Evolutionary conservation across 1,140 invertebrate genomes (phyloP).

Genomic region (Drosophila cardini): DNA sequence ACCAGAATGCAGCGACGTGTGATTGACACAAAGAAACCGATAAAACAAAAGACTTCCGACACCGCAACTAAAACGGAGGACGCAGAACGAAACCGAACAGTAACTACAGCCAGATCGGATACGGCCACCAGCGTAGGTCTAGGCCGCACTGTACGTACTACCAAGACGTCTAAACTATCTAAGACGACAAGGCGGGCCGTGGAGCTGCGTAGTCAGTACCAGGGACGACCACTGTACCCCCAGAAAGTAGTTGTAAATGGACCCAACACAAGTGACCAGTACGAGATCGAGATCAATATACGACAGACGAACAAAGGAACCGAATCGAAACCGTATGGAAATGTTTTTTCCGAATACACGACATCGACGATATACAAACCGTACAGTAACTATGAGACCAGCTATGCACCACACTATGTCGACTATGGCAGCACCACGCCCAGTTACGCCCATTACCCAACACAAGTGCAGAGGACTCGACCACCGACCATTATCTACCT

Average conservation of each 20-base stretch:
- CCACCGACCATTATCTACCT: conserved; percentile 82
- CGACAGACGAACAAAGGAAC: conserved; percentile 80
- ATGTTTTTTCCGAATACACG: conserved; percentile 61
- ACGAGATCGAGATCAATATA: conserved; percentile 84
- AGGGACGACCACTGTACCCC: conserved; percentile 62
- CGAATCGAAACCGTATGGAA: conserved; percentile 24
- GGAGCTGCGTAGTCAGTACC: conserved; percentile 69
- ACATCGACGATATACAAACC: conserved; percentile 63
- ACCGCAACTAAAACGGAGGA: neutral
- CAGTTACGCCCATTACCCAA: conserved; percentile 56
- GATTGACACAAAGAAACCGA: neutral
- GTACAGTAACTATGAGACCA: conserved; percentile 51
- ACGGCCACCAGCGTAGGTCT: conserved; percentile 4
- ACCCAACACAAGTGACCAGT: conserved; percentile 70
- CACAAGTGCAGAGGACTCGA: conserved; percentile 63
- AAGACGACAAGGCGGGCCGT: conserved; percentile 59
- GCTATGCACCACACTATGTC: conserved; percentile 62
- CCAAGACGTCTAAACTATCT: conserved; percentile 51
- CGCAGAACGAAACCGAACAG: conserved; percentile 30
- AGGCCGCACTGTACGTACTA: conserved; percentile 34
- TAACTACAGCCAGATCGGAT: neutral
- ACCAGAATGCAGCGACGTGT: neutral
- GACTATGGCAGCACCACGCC: conserved; percentile 63
- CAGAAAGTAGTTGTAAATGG: conserved; percentile 77
- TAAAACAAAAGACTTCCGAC: neutral